phyloP scores from a whole-genome alignment of 2,888 invertebrate genomes.

The Chrysotoxum bicinctum region DNA sequence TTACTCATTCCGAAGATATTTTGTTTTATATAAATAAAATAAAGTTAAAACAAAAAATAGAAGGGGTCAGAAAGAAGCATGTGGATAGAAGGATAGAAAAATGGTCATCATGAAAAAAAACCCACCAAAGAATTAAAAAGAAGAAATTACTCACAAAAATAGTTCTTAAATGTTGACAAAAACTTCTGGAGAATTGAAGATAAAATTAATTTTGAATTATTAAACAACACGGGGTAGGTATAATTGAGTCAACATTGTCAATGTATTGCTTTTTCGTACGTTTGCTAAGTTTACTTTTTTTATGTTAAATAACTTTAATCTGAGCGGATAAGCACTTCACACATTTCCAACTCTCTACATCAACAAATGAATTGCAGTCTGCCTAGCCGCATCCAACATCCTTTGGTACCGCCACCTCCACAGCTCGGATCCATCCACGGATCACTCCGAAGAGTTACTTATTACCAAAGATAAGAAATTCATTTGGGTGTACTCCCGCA shows the following conservation, averaged over 20 bases:
- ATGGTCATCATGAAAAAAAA: not conserved
- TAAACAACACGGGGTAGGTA: too few species aligned
- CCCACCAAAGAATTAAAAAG: not conserved
- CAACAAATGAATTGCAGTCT: slow-evolving; percentile 4
- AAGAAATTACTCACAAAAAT: not conserved
- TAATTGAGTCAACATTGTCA: not conserved
- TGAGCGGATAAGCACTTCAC: not conserved
- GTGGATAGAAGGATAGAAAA: not conserved
- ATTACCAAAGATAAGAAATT: slow-evolving; percentile 59
- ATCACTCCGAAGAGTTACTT: slow-evolving; percentile 68
- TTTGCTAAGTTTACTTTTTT: not conserved
- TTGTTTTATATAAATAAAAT: not conserved
- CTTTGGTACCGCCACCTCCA: slow-evolving; percentile 6
- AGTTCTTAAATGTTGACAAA: too few species aligned
- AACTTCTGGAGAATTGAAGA: too few species aligned
- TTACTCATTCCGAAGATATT: slow-evolving; percentile 4
- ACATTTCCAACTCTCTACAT: not conserved
- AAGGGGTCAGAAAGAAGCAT: not conserved
- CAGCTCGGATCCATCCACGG: not conserved
- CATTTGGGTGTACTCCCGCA: slow-evolving; percentile 53
- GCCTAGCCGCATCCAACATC: not conserved
- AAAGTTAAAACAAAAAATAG: not conserved
- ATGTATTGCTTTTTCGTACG: not conserved
- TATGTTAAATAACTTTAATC: not conserved
- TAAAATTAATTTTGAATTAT: too few species aligned